These are phyloP conservation scores for Sula dactylatra DNA, from an alignment of 2,113 vertebrate genomes.

Conservation along the genomic window DNA sequence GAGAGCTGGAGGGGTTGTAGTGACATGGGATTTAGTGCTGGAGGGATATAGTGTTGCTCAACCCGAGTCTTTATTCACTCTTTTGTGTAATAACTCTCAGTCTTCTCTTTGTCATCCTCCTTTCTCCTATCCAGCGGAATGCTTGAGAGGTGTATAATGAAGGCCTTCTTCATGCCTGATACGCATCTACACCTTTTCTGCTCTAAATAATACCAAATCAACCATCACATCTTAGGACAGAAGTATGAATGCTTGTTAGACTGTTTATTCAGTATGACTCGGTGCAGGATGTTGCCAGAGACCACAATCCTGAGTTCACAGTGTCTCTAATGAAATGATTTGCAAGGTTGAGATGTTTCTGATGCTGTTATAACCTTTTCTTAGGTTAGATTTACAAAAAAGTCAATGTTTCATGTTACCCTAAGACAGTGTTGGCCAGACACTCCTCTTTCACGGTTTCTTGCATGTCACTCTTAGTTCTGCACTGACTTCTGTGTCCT, in stretches of 20 bases:
- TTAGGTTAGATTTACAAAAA: not conserved
- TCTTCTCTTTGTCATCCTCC: not conserved
- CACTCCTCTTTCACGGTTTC: not conserved
- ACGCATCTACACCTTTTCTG: not conserved
- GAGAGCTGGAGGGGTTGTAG: not conserved
- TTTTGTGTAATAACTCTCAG: not conserved
- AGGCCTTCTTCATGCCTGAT: not conserved
- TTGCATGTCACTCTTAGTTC: not conserved
- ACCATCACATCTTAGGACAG: not conserved
- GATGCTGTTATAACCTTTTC: not conserved
- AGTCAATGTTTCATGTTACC: not conserved
- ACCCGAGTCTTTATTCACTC: not conserved
- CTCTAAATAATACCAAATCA: not conserved
- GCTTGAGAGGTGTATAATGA: rapidly evolving
- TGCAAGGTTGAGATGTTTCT: not conserved
- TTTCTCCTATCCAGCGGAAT: not conserved
- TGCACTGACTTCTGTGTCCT: not conserved
- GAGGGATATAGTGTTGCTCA: not conserved
- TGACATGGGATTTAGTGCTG: not conserved
- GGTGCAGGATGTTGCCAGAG: not conserved
- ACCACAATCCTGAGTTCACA: not conserved
- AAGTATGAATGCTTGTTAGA: not conserved
- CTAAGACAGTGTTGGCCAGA: not conserved
- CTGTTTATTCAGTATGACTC: not conserved
- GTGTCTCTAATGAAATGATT: not conserved